Conservation (phyloP, 2,113 vertebrate genomes). For the Penelope pileata region DNA sequence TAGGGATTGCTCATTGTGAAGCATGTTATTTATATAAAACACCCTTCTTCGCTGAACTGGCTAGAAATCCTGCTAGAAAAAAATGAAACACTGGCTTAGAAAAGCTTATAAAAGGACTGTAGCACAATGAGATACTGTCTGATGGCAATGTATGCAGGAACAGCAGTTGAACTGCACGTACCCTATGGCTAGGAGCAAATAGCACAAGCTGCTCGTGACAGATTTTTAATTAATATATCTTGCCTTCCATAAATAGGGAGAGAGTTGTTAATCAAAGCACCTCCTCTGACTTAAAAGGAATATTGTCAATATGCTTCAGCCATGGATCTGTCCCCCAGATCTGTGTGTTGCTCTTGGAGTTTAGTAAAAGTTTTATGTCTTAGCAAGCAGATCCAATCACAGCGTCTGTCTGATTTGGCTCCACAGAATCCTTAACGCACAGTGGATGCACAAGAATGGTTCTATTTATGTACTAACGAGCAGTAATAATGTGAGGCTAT, state of each 20-base stretch:
- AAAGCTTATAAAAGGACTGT: background rate
- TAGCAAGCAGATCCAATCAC: constrained; percentile 7
- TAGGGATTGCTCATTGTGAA: background rate
- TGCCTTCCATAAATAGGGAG: background rate
- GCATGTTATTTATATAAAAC: background rate
- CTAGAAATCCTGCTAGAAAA: background rate
- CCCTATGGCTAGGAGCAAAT: constrained; percentile 31
- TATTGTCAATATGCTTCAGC: background rate
- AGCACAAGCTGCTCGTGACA: constrained; percentile 51
- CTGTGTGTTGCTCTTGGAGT: background rate
- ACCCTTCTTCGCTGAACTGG: background rate
- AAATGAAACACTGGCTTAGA: background rate
- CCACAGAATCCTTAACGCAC: background rate
- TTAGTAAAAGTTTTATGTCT: background rate
- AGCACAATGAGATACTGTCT: background rate
- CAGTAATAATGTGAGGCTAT: background rate
- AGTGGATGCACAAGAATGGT: background rate
- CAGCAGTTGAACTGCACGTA: background rate
- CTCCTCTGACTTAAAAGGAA: background rate
- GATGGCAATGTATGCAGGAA: background rate
- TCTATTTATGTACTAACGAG: constrained; percentile 5
- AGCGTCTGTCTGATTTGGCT: background rate
- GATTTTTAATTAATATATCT: constrained; percentile 62
- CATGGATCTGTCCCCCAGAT: background rate
- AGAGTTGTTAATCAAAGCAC: constrained; percentile 28